phyloP scores from a whole-genome alignment of 2,113 vertebrate genomes.

The Hiodon tergisus region DNA sequence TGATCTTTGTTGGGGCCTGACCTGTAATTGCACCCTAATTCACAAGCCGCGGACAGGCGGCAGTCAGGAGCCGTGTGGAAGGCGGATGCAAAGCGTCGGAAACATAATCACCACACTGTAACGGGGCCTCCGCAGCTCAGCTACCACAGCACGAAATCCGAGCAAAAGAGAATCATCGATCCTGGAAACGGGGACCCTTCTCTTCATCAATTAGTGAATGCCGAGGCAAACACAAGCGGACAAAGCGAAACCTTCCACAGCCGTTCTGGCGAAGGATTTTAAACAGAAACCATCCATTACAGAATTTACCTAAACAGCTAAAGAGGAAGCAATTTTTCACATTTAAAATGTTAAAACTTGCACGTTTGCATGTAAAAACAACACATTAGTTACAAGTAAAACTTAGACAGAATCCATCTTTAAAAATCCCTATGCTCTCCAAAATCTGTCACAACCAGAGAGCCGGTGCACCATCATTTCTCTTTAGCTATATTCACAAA shows the following conservation, averaged over 20 bases:
- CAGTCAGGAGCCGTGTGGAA: neutral
- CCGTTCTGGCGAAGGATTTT: no score
- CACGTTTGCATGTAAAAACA: no score
- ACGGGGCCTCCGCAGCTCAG: neutral
- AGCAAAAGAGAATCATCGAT: slow-evolving; percentile 10
- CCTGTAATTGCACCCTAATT: neutral
- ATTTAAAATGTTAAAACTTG: no score
- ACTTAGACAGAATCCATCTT: no score
- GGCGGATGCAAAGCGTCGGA: neutral
- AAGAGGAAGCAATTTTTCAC: no score
- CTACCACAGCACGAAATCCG: slow-evolving; percentile 21
- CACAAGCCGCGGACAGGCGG: neutral
- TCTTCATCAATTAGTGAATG: slow-evolving; percentile 9
- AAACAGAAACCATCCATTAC: no score
- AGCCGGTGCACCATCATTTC: no score
- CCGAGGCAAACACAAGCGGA: neutral
- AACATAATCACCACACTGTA: slow-evolving; percentile 1
- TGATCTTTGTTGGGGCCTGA: neutral
- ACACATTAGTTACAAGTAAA: no score
- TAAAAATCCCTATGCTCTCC: no score
- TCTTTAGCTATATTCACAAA: no score
- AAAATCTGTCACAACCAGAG: no score
- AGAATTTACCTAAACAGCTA: no score
- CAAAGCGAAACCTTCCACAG: neutral
- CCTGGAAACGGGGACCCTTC: neutral